Evolutionary conservation across 2,797 vertebrate genomes (phyloP).

Genomic region (Apogon talboti): DNA sequence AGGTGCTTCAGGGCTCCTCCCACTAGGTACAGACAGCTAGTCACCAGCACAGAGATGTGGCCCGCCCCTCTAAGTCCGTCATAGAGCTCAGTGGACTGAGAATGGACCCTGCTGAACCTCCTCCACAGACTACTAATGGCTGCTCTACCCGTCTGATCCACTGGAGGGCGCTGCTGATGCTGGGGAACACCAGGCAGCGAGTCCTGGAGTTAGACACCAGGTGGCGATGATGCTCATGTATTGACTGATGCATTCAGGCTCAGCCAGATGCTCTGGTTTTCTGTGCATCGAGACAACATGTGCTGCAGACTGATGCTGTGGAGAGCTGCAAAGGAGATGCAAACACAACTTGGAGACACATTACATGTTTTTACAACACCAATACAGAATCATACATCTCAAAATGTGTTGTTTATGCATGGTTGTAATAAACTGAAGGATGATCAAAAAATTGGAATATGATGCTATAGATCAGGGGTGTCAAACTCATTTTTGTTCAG

Average conservation of each 20-base stretch:
- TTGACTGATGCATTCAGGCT: constrained; percentile 66
- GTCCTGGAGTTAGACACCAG: constrained; percentile 58
- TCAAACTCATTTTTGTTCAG: too few relatives aligned
- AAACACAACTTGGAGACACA: too few relatives aligned
- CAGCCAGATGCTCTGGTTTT: constrained; percentile 85
- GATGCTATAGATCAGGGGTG: too few relatives aligned
- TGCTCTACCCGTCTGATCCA: constrained; percentile 86
- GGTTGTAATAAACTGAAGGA: too few relatives aligned
- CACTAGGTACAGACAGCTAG: constrained; percentile 86
- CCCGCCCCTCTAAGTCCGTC: constrained; percentile 66
- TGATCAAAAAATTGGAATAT: too few relatives aligned
- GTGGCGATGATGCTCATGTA: constrained; percentile 47
- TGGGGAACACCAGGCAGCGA: constrained; percentile 84
- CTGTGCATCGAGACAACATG: constrained; percentile 82
- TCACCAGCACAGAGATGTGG: constrained; percentile 82
- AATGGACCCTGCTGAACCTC: background rate
- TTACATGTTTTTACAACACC: too few relatives aligned
- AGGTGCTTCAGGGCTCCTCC: constrained; percentile 85
- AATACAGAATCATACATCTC: too few relatives aligned
- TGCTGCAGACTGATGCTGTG: constrained; percentile 85
- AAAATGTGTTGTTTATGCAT: too few relatives aligned
- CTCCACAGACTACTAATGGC: constrained; percentile 45
- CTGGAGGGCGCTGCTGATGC: constrained; percentile 85
- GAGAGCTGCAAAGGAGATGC: constrained; percentile 75
- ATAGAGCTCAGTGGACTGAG: constrained; percentile 11